Base-by-base conservation (phyloP, 2,888 invertebrate species). In the Polylopha cassiicola region DNA sequence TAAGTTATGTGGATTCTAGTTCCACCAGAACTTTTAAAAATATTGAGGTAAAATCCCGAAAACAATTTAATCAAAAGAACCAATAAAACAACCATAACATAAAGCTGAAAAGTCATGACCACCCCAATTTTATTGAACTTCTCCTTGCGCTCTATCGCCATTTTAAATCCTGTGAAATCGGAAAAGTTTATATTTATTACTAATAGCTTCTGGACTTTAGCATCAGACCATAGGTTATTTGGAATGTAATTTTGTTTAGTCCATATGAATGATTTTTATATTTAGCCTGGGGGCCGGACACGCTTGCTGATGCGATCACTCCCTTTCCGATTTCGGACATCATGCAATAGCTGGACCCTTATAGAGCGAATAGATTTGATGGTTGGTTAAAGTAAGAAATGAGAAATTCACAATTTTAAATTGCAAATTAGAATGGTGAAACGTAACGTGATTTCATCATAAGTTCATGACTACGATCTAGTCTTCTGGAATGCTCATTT, bases 161-260 rank as follows among this genome's bases (percentile, higher is more conserved):
- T 76, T 80, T 82, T 76, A 80, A 82, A 78, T 80, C 81, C 76
- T 71, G 72, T 74, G 79, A 76, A 84, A 85, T 84, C 78, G 81
- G 77, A 82, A 85, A 85, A 85, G 74, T 85, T 84, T 75, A 82
- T 84, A 84, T 85, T 85, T 85, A 85, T 82, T 85, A 82, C 84
- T 81, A 84, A 85, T 85, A 84, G 85, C 82, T 85, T 85, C 76
- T 79, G 71, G 76, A 67, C 70, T 73, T 77, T 80, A 80, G 68
- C 80, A 75, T 69, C 61, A 75, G n/a, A n/a, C n/a, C n/a, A n/a
- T n/a, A n/a, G 77, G 79, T 79, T 82, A 82, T 82, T 77, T 76
- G 79, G 76, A 78, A 78, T 82, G 82, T 82, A 82, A 85, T 85
- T 82, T 81, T 84, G 82, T 84, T 82, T 80, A 72, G 80, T 84